Percentiles rank a stretch among this genome's conserved stretches.
phyloP scores from a whole-genome alignment of 2,888 invertebrate genomes.

The Bombylius discolor region DNA sequence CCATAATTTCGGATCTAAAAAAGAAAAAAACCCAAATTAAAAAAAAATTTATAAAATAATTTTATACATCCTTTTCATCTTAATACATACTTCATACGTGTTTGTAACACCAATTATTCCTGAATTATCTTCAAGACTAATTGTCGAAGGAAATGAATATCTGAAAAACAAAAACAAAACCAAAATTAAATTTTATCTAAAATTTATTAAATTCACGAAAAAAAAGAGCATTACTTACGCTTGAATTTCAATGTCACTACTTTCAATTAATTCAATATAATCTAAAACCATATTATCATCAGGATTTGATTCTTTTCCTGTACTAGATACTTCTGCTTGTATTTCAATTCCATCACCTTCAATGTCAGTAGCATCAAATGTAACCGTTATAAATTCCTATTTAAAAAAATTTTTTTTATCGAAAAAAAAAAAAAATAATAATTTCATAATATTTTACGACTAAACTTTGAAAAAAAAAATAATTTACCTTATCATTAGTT shows the following conservation, averaged over 20 bases:
- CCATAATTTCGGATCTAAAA: conserved; percentile 31
- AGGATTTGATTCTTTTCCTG: conserved; percentile 28
- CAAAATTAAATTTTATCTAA: neutral
- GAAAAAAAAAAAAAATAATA: neutral
- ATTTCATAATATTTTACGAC: neutral
- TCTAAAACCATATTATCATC: conserved; percentile 25
- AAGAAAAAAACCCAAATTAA: no score
- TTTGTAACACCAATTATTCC: conserved; percentile 27
- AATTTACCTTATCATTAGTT: conserved; percentile 19
- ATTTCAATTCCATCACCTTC: conserved; percentile 25
- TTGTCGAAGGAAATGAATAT: conserved; percentile 20
- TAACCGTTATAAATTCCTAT: conserved; percentile 23
- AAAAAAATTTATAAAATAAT: neutral
- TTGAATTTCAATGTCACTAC: conserved; percentile 32
- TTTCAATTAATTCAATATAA: conserved; percentile 26
- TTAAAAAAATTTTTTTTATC: neutral
- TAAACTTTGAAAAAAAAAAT: neutral
- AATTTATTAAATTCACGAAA: no score
- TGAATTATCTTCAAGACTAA: conserved; percentile 28
- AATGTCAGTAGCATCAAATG: conserved; percentile 30
- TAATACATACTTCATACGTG: conserved; percentile 25
- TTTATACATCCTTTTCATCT: neutral
- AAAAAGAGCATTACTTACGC: conserved; percentile 23
- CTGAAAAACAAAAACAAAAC: neutral
- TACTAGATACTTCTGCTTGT: conserved; percentile 31